These are phyloP conservation scores for Sandelia bainsii DNA, from an alignment of 2,797 vertebrate genomes.

Conservation along the genomic window DNA sequence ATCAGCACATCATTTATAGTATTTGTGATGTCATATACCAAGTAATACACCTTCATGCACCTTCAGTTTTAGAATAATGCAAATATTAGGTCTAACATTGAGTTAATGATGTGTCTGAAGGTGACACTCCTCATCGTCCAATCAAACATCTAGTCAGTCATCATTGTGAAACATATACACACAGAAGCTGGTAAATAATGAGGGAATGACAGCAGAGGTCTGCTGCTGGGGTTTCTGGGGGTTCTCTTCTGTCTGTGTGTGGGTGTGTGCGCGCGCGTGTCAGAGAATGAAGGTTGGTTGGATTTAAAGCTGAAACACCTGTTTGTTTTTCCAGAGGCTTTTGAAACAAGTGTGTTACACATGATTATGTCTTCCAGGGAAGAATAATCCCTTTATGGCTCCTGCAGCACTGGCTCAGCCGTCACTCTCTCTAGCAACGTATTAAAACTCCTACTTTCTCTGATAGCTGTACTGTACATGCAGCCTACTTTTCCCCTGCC, in stretches of 20 bases:
- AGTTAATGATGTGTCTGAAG: not conserved
- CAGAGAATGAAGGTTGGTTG: slow-evolving; percentile 36
- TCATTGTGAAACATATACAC: too few relatives aligned
- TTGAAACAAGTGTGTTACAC: slow-evolving; percentile 79
- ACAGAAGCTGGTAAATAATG: not conserved
- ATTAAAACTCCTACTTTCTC: slow-evolving; percentile 73
- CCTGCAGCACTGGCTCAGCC: slow-evolving; percentile 65
- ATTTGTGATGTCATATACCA: not conserved
- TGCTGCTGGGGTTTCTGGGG: slow-evolving; percentile 7
- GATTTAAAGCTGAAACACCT: slow-evolving; percentile 76
- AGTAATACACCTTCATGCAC: not conserved
- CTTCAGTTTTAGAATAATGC: not conserved
- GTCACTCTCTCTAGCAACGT: slow-evolving; percentile 67
- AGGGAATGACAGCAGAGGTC: not conserved
- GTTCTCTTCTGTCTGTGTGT: slow-evolving; percentile 10
- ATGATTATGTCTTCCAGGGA: slow-evolving; percentile 79
- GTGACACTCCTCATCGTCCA: slow-evolving; percentile 2
- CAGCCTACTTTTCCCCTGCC: slow-evolving; percentile 59
- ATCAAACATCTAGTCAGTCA: not conserved
- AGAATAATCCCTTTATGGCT: slow-evolving; percentile 79
- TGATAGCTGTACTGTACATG: slow-evolving; percentile 55
- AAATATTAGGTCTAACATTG: not conserved
- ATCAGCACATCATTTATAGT: not conserved
- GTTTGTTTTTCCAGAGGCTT: slow-evolving; percentile 78
- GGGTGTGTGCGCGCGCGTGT: not conserved